phyloP scores from a whole-genome alignment of 2,797 vertebrate species.

The Notolepis coatsorum region DNA sequence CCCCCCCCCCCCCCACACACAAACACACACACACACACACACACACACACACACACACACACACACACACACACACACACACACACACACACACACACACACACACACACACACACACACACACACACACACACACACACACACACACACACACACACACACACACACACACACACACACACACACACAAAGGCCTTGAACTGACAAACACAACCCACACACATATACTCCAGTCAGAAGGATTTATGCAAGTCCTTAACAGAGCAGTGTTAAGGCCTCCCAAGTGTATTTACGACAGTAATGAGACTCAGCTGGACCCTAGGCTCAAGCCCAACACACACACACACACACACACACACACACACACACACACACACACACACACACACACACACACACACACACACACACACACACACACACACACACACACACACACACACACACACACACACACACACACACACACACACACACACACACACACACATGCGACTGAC shows the following conservation, averaged over 20 bases:
- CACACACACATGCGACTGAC: conserved; percentile 1
- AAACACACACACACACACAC: too few species aligned
- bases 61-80: too few species aligned
- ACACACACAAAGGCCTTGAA: neutral
- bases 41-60: too few species aligned
- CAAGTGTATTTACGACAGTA: conserved; percentile 32
- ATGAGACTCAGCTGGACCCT: conserved; percentile 30
- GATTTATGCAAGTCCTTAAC: conserved; percentile 31
- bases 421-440: neutral
- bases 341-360: neutral
- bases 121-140: neutral
- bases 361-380: conserved; percentile 5
- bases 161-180: conserved; percentile 8
- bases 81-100: conserved; percentile 17
- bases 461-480: neutral
- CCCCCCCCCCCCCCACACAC: too few species aligned
- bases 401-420: conserved; percentile 1
- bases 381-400: neutral
- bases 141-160: conserved; percentile 1
- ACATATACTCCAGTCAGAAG: conserved; percentile 12
- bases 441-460: neutral
- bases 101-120: neutral
- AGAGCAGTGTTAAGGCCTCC: conserved; percentile 5
- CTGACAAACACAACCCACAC: conserved; percentile 20
- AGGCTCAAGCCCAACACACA: conserved; percentile 2